Percentiles rank a stretch among this genome's conserved stretches.
These are phyloP conservation scores for Paradoxurus hermaphroditus DNA, from an alignment of 2,113 vertebrate genomes.

Conservation along the genomic window DNA sequence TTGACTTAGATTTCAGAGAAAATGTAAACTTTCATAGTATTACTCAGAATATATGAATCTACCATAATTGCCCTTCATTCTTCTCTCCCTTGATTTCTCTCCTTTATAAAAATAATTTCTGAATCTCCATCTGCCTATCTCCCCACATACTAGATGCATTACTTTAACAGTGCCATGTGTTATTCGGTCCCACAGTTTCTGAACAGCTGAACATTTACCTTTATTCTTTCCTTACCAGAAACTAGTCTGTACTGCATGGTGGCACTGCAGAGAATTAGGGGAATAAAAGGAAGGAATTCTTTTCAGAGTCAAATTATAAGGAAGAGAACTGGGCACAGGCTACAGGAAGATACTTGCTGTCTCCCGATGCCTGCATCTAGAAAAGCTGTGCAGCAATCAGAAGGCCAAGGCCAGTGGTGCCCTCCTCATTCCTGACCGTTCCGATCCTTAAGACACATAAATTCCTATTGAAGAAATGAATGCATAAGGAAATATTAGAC, in stretches of 20 bases:
- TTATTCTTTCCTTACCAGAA: not conserved
- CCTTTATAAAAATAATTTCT: not conserved
- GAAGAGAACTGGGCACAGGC: not conserved
- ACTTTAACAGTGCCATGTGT: not conserved
- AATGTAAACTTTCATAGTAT: not conserved
- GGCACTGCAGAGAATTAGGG: not conserved
- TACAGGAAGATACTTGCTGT: not conserved
- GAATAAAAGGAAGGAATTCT: not conserved
- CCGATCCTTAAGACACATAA: not conserved
- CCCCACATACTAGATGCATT: not conserved
- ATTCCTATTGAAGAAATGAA: not conserved
- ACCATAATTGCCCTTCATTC: not conserved
- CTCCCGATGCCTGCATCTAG: too few species aligned
- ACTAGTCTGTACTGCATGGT: not conserved
- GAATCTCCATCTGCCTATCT: not conserved
- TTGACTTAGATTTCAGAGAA: not conserved
- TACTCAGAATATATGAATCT: not conserved
- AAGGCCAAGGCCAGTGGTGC: not conserved
- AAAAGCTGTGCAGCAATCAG: not conserved
- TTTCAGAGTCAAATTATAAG: not conserved
- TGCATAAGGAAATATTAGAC: not conserved
- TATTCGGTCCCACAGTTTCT: not conserved
- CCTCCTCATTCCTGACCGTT: not conserved
- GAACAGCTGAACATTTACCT: not conserved
- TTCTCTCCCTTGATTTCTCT: not conserved